Conservation (phyloP, 2,113 vertebrate genomes). For the Oceanodroma tethys region DNA sequence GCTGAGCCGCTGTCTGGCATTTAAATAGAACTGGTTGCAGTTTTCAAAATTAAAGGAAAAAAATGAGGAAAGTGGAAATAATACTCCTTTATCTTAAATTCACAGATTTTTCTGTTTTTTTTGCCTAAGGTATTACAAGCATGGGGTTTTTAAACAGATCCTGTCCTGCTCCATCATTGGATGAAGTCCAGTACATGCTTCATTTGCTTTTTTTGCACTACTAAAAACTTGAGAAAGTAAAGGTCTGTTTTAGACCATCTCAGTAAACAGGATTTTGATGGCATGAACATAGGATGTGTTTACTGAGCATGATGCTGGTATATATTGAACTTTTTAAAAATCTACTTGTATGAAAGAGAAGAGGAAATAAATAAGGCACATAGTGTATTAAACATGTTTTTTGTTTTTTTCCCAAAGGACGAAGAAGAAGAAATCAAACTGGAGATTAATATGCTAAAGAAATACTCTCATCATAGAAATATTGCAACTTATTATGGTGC, state of each 20-base stretch:
- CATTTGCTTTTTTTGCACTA: background rate
- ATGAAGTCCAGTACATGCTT: background rate
- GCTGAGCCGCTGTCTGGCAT: background rate
- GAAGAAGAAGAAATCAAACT: conserved; percentile 99
- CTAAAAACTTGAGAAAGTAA: background rate
- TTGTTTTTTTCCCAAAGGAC: conserved; percentile 74
- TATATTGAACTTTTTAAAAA: background rate
- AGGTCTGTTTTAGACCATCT: background rate
- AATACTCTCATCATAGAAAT: conserved; percentile 98
- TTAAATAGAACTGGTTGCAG: background rate
- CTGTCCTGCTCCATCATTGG: background rate
- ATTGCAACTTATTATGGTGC: conserved; percentile 99
- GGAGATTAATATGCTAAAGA: conserved; percentile 99
- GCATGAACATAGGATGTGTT: background rate
- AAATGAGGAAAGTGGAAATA: background rate
- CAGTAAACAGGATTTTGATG: background rate
- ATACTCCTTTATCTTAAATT: background rate
- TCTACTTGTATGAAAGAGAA: background rate
- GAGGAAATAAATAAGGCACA: background rate
- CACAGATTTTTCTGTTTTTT: background rate
- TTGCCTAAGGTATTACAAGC: background rate
- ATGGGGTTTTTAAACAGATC: background rate
- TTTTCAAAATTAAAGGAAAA: background rate
- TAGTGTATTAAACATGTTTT: background rate
- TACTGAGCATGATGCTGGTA: background rate